A percentile compares a stretch with the other conserved stretches of the same genome.
Evolutionary conservation across 2,797 vertebrate genomes (phyloP).

Genomic region (Scolopax rusticola): DNA sequence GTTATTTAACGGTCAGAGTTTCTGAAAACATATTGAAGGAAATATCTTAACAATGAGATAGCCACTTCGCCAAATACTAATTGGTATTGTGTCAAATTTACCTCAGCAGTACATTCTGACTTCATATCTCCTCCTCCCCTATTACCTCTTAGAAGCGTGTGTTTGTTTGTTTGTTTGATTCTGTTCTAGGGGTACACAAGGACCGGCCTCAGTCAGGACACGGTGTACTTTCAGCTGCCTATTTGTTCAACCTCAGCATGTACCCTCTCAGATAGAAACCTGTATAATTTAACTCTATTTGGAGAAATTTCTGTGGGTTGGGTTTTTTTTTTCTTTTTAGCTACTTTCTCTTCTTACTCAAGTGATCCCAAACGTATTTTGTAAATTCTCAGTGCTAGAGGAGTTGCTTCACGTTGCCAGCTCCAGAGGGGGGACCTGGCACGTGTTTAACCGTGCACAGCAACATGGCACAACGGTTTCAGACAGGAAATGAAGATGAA

Average conservation of each 20-base stretch:
- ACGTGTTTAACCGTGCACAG: neutral
- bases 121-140: conserved; percentile 68
- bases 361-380: neutral
- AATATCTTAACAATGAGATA: conserved; percentile 84
- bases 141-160: conserved; percentile 33
- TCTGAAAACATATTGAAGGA: conserved; percentile 85
- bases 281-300: neutral
- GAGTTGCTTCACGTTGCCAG: neutral
- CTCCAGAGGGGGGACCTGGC: neutral
- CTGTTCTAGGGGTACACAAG: neutral
- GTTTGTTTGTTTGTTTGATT: conserved; percentile 71
- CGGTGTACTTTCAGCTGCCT: conserved; percentile 30
- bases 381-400: neutral
- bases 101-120: conserved; percentile 74
- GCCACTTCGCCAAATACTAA: conserved; percentile 78
- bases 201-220: conserved; percentile 52
- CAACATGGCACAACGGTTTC: neutral
- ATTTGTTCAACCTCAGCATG: neutral
- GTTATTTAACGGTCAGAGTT: conserved; percentile 79
- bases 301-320: neutral
- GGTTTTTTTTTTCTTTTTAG: neutral
- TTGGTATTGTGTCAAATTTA: conserved; percentile 80
- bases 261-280: conserved; percentile 28
- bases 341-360: neutral
- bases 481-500: conserved; percentile 52